A percentile compares a stretch with the other conserved stretches of the same genome.
Conservation (phyloP, 1,140 invertebrate species). For the Lordiphosa mommai region DNA sequence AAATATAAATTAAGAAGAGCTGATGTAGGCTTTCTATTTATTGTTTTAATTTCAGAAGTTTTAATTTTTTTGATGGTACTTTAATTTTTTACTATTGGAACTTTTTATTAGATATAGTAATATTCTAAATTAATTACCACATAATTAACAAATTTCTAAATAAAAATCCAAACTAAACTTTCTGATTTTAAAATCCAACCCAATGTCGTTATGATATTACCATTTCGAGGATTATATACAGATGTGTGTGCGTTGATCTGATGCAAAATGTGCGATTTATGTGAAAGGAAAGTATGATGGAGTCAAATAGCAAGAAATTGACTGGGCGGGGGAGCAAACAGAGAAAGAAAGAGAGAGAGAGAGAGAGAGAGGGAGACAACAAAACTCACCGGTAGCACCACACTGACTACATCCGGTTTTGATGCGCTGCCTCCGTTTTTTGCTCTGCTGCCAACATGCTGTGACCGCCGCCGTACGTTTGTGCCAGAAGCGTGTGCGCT, state of each 20-base stretch:
- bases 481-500: constrained; percentile 68
- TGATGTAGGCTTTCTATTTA: too few relatives aligned
- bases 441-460: constrained; percentile 69
- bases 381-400: constrained; percentile 78
- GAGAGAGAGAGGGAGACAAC: constrained; percentile 41
- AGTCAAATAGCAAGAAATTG: constrained; percentile 17
- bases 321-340: not conserved
- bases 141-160: too few relatives aligned
- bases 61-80: too few relatives aligned
- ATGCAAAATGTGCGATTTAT: constrained; percentile 11
- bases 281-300: constrained; percentile 13
- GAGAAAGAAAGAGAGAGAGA: constrained; percentile 9
- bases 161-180: too few relatives aligned
- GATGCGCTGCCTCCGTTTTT: constrained; percentile 61
- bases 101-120: too few relatives aligned
- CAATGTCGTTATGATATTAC: not conserved
- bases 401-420: constrained; percentile 77
- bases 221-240: constrained; percentile 11
- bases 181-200: not conserved
- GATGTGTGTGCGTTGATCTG: constrained; percentile 11
- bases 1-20: too few relatives aligned
- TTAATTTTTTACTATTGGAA: too few relatives aligned
- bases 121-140: too few relatives aligned
- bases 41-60: too few relatives aligned
- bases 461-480: constrained; percentile 49